phyloP scores from a whole-genome alignment of 2,113 vertebrate genomes.

The Craseonycteris thonglongyai region DNA sequence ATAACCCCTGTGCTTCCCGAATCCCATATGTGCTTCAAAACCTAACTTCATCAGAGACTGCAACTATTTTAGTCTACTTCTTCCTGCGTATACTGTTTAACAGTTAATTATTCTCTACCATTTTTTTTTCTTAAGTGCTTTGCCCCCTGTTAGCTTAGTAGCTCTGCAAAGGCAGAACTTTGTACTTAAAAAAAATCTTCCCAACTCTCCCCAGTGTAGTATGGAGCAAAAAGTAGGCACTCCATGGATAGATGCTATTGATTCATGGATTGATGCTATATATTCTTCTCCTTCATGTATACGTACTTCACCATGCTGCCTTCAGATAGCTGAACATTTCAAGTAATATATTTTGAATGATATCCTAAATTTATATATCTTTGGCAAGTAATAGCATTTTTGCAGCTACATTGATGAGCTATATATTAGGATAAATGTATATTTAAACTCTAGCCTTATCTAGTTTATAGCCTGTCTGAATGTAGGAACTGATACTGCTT shows the following conservation, averaged over 20 bases:
- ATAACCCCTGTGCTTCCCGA: background rate
- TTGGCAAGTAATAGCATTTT: conserved; percentile 14
- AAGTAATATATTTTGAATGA: conserved; percentile 22
- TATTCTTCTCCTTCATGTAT: background rate
- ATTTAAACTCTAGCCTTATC: conserved; percentile 37
- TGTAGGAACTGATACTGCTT: background rate
- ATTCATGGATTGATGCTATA: background rate
- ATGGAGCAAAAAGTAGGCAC: background rate
- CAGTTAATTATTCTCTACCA: background rate
- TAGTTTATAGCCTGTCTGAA: background rate
- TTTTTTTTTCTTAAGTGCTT: background rate
- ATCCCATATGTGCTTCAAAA: background rate
- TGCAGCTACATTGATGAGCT: background rate
- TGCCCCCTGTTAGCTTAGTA: background rate
- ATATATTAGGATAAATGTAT: conserved; percentile 14
- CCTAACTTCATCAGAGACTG: background rate
- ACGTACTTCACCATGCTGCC: background rate
- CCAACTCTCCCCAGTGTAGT: background rate
- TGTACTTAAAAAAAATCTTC: background rate
- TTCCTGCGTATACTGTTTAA: background rate
- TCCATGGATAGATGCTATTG: background rate
- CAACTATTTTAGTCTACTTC: background rate
- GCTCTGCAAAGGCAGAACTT: background rate
- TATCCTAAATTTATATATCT: conserved; percentile 1
- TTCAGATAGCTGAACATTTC: background rate